Evolutionary conservation across 2,888 invertebrate genomes (phyloP).

Genomic region (Heliconius charithonia): DNA sequence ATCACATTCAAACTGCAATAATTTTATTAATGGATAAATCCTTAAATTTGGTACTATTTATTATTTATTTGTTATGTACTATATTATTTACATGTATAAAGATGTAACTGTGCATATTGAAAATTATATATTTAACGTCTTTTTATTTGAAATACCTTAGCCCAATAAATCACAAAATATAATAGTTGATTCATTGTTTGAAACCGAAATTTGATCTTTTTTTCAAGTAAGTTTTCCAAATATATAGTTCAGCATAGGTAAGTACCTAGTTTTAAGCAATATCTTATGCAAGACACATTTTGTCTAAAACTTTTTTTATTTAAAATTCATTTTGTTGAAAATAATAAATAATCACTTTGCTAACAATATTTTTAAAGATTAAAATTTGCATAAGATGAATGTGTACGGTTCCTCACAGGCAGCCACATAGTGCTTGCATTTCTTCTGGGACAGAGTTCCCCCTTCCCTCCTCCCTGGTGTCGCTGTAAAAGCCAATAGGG

Average conservation of each 20-base stretch:
- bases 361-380: background rate
- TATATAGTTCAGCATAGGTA: background rate
- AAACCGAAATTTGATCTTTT: background rate
- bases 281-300: background rate
- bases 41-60: conserved; percentile 81
- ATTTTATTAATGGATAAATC: conserved; percentile 75
- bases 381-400: too few species aligned
- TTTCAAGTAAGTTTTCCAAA: background rate
- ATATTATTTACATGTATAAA: conserved; percentile 84
- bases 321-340: too few species aligned
- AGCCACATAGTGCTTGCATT: too few species aligned
- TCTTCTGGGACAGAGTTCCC: too few species aligned
- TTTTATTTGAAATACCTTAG: conserved; percentile 81
- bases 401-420: too few species aligned
- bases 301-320: background rate
- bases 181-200: conserved; percentile 48
- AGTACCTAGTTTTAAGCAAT: background rate
- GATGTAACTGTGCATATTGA: conserved; percentile 83
- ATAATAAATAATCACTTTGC: too few species aligned
- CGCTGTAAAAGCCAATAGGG: too few species aligned
- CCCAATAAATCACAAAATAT: conserved; percentile 73
- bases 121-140: conserved; percentile 81
- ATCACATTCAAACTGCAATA: conserved; percentile 77
- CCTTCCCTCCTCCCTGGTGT: too few species aligned
- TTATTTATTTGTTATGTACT: conserved; percentile 84